Evolutionary conservation across 1,140 invertebrate species (phyloP), one percentile per base, ranked within the genome.

Genomic region (Bombyx mandarina): DNA sequence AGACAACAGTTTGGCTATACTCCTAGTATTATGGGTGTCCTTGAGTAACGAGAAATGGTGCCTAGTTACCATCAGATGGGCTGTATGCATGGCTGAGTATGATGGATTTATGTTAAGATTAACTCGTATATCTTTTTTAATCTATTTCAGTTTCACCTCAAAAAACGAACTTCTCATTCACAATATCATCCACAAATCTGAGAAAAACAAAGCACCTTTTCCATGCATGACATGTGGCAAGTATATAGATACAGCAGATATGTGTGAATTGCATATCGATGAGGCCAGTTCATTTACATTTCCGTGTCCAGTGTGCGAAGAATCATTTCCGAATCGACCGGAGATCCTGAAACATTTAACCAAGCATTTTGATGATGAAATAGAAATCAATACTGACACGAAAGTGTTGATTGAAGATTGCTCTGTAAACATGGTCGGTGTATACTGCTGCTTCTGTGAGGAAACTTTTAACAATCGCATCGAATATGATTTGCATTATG

Each of bases 401-500:
- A 62, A 66, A 42, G 56, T 64, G 43, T 50, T 57, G 35, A 54
- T 52, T 1, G 70, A 74, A 9, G 75, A 82, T n/a, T 74, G 66
- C 35, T 72, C 73, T 8, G 68, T 82, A 22, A 74, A 79, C 54
- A 62, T 80, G n/a, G 50, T 84, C 8, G 76, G 75, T 48, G 78
- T 2, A 79, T 86, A 22, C 65, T 86, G 82, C 58, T 66, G 62
- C 26, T 68, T 73, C 55, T 86, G 82, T 57, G 57, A 71, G 7
- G 57, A 67, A 8, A 61, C 71, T 18, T 77, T 64, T 48, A 77
- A 72, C 58, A 77, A 74, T 49, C 58, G 79, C 43, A 56, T 67
- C 9, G 79, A 83, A 22, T 80, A 82, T 63, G 81, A 84, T 56
- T 63, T 68, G 6, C 82, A 86, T 52, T 82, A 79, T 56, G 66